Percentiles rank a stretch among this genome's conserved stretches.
Conservation (phyloP, 2,113 vertebrate species). For the Macaca nemestrina region DNA sequence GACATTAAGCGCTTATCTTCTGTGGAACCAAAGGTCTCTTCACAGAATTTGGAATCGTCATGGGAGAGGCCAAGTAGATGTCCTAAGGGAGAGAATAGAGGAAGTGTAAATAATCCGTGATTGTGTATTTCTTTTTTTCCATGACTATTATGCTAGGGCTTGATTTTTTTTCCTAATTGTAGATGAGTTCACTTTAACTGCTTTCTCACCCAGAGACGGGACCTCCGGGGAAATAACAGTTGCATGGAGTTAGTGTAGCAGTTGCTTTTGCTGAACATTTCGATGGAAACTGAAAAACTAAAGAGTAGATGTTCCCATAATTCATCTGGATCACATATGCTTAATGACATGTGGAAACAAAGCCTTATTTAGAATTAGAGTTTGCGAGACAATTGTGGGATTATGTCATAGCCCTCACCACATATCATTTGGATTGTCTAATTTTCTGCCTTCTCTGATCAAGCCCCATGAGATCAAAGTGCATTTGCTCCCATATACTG, state of each 20-base stretch:
- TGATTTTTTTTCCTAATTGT: not conserved
- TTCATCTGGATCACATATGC: conserved; percentile 71
- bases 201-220: not conserved
- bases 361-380: conserved; percentile 46
- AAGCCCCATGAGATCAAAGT: not conserved
- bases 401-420: conserved; percentile 45
- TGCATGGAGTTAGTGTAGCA: not conserved
- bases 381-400: conserved; percentile 24
- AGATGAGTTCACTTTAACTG: conserved; percentile 24
- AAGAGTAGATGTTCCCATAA: not conserved
- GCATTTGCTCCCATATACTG: not conserved
- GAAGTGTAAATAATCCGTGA: not conserved
- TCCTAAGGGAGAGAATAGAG: conserved; percentile 81
- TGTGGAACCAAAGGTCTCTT: conserved; percentile 95
- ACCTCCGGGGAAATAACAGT: not conserved
- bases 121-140: not conserved
- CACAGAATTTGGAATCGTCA: conserved; percentile 98
- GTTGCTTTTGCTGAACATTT: conserved; percentile 20
- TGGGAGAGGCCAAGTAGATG: conserved; percentile 98
- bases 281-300: conserved; percentile 31
- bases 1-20: conserved; percentile 99
- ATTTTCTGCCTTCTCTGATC: conserved; percentile 45
- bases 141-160: not conserved
- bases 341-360: not conserved
- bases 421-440: conserved; percentile 54